These are phyloP conservation scores for Glyptemys insculpta DNA, from an alignment of 2,797 vertebrate species.

Conservation along the genomic window DNA sequence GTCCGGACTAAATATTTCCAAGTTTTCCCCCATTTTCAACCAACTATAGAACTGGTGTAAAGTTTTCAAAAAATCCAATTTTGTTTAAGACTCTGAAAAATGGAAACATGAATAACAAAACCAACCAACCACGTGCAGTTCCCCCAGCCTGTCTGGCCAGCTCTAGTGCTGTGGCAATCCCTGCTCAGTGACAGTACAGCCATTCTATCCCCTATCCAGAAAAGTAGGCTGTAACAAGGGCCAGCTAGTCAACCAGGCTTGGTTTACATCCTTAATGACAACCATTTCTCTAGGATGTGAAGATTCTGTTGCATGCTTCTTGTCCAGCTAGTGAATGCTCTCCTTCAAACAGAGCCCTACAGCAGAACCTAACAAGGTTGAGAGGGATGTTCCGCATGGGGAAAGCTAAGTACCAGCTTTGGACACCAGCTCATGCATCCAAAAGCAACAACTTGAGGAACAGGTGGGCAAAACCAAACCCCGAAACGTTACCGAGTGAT, in stretches of 20 bases:
- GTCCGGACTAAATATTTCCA: neutral
- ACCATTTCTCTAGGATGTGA: neutral
- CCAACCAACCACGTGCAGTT: neutral
- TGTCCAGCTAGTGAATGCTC: neutral
- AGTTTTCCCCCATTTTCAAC: neutral
- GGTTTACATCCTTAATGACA: neutral
- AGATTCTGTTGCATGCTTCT: neutral
- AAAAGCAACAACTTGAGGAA: neutral
- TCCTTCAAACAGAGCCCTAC: neutral
- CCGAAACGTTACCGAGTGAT: constrained; percentile 85
- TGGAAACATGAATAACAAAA: neutral
- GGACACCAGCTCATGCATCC: neutral
- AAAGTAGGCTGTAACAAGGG: neutral
- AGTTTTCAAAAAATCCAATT: neutral
- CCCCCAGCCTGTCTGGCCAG: neutral
- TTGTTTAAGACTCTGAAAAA: neutral
- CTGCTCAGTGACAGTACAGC: neutral
- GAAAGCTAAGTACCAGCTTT: neutral
- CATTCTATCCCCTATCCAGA: neutral
- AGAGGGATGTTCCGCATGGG: rapidly evolving
- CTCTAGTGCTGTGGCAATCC: neutral
- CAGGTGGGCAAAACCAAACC: neutral
- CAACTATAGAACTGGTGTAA: neutral
- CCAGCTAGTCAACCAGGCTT: rapidly evolving
- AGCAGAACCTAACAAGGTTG: neutral